Percentiles rank a stretch among this genome's conserved stretches.
phyloP scores from a whole-genome alignment of 2,888 invertebrate genomes.

The Drosophila ustulata region DNA sequence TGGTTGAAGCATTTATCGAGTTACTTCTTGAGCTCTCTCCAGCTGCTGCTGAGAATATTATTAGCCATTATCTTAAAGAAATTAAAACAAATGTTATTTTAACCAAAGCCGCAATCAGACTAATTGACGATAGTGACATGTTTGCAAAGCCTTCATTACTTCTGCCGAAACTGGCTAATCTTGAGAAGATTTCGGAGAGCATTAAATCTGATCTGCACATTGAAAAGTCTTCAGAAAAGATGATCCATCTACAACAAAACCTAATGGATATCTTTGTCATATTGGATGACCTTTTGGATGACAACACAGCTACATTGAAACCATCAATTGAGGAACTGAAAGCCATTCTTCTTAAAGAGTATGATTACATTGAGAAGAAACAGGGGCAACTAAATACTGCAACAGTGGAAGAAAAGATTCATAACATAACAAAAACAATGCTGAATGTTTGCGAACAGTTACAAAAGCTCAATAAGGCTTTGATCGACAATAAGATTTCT shows the following conservation, averaged over 20 bases:
- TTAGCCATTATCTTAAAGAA: conserved; percentile 45
- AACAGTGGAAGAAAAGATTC: conserved; percentile 41
- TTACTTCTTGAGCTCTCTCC: conserved; percentile 50
- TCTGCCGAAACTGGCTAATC: conserved; percentile 50
- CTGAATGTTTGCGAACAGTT: conserved; percentile 51
- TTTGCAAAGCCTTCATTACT: conserved; percentile 52
- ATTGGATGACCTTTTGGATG: conserved; percentile 69
- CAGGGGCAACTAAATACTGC: conserved; percentile 30
- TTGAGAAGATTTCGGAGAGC: conserved; percentile 55
- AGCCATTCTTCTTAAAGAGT: conserved; percentile 47
- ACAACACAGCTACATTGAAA: conserved; percentile 32
- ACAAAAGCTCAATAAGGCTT: conserved; percentile 2
- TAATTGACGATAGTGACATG: conserved; percentile 55
- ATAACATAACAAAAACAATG: conserved; percentile 45
- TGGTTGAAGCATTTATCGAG: conserved; percentile 58
- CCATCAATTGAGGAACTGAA: conserved; percentile 61
- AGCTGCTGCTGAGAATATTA: conserved; percentile 41
- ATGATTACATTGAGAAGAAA: conserved; percentile 65
- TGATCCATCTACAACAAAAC: conserved; percentile 77
- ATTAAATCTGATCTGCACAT: conserved; percentile 39
- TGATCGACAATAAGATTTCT: not conserved
- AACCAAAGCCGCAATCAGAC: conserved; percentile 47
- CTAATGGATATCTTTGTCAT: conserved; percentile 81
- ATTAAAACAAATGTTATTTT: conserved; percentile 53
- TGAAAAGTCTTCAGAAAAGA: conserved; percentile 74